These are phyloP conservation scores for Latrodectus geometricus DNA, from an alignment of 1,140 invertebrate species.

Conservation along the genomic window DNA sequence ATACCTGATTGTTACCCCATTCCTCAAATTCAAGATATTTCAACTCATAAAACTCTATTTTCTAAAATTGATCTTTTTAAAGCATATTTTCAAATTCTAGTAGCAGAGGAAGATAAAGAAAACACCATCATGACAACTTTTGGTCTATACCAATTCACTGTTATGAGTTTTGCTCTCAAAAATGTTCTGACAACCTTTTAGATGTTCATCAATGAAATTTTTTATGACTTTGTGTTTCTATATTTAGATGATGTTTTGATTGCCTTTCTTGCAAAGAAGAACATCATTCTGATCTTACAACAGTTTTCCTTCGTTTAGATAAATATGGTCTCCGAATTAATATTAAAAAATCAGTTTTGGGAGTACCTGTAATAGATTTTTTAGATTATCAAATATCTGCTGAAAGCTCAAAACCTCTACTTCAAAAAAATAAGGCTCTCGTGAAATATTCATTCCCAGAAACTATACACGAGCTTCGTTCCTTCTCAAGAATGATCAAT, in stretches of 20 bases:
- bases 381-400: background rate
- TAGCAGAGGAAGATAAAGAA: background rate
- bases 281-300: background rate
- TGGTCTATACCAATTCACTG: background rate
- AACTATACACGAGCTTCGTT: no score
- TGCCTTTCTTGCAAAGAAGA: background rate
- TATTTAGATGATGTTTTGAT: background rate
- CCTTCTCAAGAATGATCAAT: no score
- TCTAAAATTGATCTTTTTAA: conserved; percentile 8
- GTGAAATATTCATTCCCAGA: background rate
- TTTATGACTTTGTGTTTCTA: background rate
- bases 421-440: background rate
- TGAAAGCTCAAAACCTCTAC: background rate
- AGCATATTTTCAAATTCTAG: conserved; percentile 3
- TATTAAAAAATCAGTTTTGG: background rate
- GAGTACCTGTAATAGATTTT: background rate
- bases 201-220: background rate
- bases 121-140: background rate
- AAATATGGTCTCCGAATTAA: background rate
- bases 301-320: background rate
- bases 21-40: background rate
- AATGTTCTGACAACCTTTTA: background rate
- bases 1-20: background rate
- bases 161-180: background rate
- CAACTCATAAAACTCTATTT: background rate